Conservation (phyloP, 2,113 vertebrate genomes). For the Strix uralensis region DNA sequence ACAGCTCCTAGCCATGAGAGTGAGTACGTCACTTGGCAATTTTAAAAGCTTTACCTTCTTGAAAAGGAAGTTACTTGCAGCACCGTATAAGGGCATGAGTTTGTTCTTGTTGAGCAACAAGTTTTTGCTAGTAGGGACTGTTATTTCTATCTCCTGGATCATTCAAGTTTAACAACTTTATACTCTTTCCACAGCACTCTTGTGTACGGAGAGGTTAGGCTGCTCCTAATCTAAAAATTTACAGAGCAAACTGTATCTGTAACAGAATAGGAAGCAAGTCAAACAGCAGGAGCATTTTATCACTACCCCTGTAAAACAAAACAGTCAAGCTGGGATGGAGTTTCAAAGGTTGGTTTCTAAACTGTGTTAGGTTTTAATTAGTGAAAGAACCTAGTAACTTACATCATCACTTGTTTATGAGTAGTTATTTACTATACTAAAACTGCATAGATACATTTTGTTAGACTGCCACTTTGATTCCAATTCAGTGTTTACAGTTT, state of each 20-base stretch:
- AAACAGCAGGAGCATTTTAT: neutral
- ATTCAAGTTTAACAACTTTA: neutral
- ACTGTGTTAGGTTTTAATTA: neutral
- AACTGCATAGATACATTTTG: neutral
- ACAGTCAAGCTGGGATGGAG: neutral
- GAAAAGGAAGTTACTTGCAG: neutral
- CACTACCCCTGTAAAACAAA: neutral
- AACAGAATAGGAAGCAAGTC: neutral
- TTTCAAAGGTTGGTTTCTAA: neutral
- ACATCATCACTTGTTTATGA: neutral
- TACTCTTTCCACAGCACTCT: neutral
- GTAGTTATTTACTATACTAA: neutral
- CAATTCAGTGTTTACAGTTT: neutral
- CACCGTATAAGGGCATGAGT: constrained; percentile 44
- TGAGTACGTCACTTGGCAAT: constrained; percentile 25
- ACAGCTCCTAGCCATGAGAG: constrained; percentile 1
- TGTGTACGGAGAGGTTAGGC: neutral
- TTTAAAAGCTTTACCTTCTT: constrained; percentile 38
- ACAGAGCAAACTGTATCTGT: neutral
- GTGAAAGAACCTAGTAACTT: neutral
- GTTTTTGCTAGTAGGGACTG: neutral
- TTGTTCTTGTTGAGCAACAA: constrained; percentile 4
- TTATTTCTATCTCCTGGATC: neutral
- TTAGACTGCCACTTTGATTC: neutral
- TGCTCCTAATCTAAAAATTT: neutral